Percentiles rank a stretch among this genome's conserved stretches.
Conservation (phyloP, 2,797 vertebrate species). For the Kryptolebias ocellatus region DNA sequence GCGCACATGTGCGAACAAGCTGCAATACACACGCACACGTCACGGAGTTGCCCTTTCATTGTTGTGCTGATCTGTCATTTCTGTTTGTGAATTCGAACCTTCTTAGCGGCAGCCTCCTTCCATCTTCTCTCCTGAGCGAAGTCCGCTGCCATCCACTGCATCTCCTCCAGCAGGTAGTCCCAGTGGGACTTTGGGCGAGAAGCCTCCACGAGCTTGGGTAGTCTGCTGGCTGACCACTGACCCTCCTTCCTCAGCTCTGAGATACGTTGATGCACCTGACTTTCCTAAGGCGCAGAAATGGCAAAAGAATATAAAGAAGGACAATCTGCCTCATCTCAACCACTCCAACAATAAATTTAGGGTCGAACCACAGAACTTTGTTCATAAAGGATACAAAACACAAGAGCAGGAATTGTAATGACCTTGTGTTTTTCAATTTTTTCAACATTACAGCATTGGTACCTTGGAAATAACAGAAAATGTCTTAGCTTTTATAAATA, state of each 20-base stretch:
- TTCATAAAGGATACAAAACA: too few relatives aligned
- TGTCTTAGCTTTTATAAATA: too few relatives aligned
- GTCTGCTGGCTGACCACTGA: slow-evolving; percentile 91
- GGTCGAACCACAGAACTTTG: too few relatives aligned
- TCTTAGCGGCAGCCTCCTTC: slow-evolving; percentile 98
- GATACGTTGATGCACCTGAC: slow-evolving; percentile 93
- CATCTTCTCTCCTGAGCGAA: slow-evolving; percentile 97
- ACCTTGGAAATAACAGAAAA: too few relatives aligned
- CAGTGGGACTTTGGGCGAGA: slow-evolving; percentile 94
- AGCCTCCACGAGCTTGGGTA: slow-evolving; percentile 94
- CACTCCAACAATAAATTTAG: background rate
- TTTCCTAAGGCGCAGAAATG: slow-evolving; percentile 83
- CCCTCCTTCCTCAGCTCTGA: slow-evolving; percentile 96
- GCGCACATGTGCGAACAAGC: slow-evolving; percentile 92
- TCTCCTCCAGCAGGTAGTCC: slow-evolving; percentile 98
- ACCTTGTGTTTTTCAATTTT: too few relatives aligned
- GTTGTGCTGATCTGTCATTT: background rate
- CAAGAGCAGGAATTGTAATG: too few relatives aligned
- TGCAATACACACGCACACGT: slow-evolving; percentile 54
- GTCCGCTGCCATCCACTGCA: slow-evolving; percentile 99
- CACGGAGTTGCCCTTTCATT: background rate
- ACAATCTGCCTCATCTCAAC: background rate
- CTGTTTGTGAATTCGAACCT: slow-evolving; percentile 79
- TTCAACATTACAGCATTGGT: too few relatives aligned
- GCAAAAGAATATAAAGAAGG: background rate